Evolutionary conservation across 2,888 invertebrate genomes (phyloP).

Genomic region (Ormia ochracea): DNA sequence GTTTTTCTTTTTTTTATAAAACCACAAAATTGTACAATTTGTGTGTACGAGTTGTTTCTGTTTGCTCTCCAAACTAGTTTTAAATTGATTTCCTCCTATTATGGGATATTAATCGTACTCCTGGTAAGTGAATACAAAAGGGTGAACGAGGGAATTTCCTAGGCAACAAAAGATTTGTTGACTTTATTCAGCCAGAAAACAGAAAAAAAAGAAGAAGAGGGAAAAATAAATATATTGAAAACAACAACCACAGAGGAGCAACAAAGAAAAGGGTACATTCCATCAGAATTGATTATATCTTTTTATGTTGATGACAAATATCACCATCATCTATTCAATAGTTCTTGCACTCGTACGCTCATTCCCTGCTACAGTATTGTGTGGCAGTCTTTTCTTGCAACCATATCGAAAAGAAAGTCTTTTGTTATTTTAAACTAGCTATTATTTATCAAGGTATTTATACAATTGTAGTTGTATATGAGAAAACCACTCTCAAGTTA

Average conservation of each 20-base stretch:
- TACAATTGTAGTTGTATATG: constrained; percentile 10
- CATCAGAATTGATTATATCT: constrained; percentile 48
- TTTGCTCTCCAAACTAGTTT: constrained; percentile 54
- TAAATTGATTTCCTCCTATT: constrained; percentile 62
- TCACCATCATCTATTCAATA: constrained; percentile 54
- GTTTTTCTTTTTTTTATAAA: too few species aligned
- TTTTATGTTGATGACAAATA: constrained; percentile 62
- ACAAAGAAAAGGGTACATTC: constrained; percentile 34
- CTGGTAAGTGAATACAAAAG: constrained; percentile 17
- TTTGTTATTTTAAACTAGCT: constrained; percentile 55
- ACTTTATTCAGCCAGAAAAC: constrained; percentile 34
- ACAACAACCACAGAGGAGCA: background rate
- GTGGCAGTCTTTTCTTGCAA: constrained; percentile 24
- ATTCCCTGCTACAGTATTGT: background rate
- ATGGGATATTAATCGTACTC: constrained; percentile 57
- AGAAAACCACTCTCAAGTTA: background rate
- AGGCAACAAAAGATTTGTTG: constrained; percentile 59
- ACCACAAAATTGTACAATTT: constrained; percentile 49
- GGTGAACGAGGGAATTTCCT: constrained; percentile 39
- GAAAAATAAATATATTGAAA: constrained; percentile 54
- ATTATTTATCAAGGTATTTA: constrained; percentile 51
- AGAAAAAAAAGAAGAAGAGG: background rate
- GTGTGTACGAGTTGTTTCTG: background rate
- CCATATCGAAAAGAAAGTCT: constrained; percentile 45
- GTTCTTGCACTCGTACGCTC: constrained; percentile 14